Conservation (phyloP, 2,888 invertebrate species). For the Selenia dentaria region DNA sequence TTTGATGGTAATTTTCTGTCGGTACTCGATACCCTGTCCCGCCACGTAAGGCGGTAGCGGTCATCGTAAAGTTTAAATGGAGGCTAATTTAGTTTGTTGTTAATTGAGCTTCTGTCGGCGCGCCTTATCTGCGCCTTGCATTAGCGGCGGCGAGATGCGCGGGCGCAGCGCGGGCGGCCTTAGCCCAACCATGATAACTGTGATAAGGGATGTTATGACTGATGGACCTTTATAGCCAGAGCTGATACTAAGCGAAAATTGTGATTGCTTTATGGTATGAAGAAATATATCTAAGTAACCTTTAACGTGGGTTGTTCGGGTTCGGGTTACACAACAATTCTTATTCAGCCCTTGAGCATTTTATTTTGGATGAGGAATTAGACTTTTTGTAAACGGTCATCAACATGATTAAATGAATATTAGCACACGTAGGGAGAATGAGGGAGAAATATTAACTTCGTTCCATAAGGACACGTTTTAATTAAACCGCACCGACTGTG, state of each 20-base stretch:
- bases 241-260: constrained; percentile 18
- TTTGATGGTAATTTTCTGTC: too few relatives aligned
- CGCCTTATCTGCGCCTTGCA: constrained; percentile 70
- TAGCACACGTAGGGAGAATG: too few relatives aligned
- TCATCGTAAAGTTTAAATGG: constrained; percentile 82
- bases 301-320: too few relatives aligned
- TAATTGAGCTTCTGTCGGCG: constrained; percentile 78
- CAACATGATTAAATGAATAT: too few relatives aligned
- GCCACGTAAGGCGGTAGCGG: constrained; percentile 81
- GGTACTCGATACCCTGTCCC: constrained; percentile 42
- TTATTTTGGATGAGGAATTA: too few relatives aligned
- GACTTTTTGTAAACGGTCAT: too few relatives aligned
- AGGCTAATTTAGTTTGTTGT: constrained; percentile 81
- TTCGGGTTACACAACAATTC: too few relatives aligned
- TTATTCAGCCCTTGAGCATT: too few relatives aligned
- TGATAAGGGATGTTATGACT: constrained; percentile 68
- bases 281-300: not conserved
- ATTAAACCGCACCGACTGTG: too few relatives aligned
- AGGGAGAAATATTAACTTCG: too few relatives aligned
- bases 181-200: constrained; percentile 29
- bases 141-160: constrained; percentile 53
- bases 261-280: constrained; percentile 13
- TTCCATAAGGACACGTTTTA: too few relatives aligned
- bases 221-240: constrained; percentile 40
- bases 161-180: constrained; percentile 38